Evolutionary conservation across 2,888 invertebrate species (phyloP), one percentile per base, ranked within the genome.

Genomic region (Pseudococcus viburni): DNA sequence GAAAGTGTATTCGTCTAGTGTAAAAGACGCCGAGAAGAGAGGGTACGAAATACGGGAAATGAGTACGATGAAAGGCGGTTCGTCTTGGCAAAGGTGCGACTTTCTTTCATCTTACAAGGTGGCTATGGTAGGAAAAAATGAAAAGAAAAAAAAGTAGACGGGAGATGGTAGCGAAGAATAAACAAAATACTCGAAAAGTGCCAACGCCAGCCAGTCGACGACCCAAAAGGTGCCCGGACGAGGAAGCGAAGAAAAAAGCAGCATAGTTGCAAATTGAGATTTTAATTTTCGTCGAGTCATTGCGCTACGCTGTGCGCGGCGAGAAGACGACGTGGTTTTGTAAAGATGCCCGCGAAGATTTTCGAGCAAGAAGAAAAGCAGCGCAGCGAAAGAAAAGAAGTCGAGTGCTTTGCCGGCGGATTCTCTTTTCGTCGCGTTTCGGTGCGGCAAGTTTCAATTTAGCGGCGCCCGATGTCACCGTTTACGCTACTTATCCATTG

Each of bases 401-500:
- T 73, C 68, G 68, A 73, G 68, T 73, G 12, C 33, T 12, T 33
- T 33, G 12, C 26, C 22, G 19, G 19, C 22, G 19, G 64, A 33
- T 33, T 33, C 26, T 22, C 19, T 64, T 64, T 64, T 22, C 64
- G 8, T 22, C 22, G 19, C 26, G 26, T 64, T 22, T 22, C 22
- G 22, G 64, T 22, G 26, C 68, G 26, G 68, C 68, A 73, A 73
- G 68, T 73, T 73, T 73, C 68, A 73, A 73, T 73, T 73, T 73
- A 26, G 12, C 68, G 33, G 8, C 68, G 68, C 68, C 15, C 26
- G 68, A 73, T 73, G 68, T 73, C 68, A 26, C 26, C 68, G 68
- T 73, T 73, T 26, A 73, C 68, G 68, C 26, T 73, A 73, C 68
- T 73, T 73, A 73, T 73, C 68, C 26, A 73, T 73, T 73, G 68